Base-by-base conservation (phyloP, 2,797 vertebrate genomes). In the Enteromius argenteus region DNA sequence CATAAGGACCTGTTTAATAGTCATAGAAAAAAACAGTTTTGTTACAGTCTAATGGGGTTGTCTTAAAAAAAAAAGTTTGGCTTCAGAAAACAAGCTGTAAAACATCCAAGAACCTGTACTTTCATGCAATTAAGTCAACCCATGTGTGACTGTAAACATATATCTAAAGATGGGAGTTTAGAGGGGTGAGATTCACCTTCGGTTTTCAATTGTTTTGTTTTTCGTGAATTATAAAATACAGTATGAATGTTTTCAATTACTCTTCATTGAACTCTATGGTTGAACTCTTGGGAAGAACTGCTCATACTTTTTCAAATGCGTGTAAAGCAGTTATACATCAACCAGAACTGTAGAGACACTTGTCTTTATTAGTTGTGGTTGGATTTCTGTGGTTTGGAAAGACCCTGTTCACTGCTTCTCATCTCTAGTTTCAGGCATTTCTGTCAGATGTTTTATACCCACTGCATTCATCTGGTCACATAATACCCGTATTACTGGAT, bases 361-460 rank as follows among this genome's bases (percentile, higher is more conserved):
- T 88, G 88, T 85, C 86, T 91, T 91, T 90, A 89, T 56, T 77
- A 91, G 91, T 49, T 90, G 90, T 85, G 88, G 89, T 92, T 88
- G 85, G 81, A 85, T 89, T 89, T 84, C 85, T 89, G 85, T 89
- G 83, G 80, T 82, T 72, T 77, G 44, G 56, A 68, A 71, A 42
- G 68, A 75, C 75, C 85, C 85, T 80, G 35, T 88, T 62, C 81
- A 32, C 17, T 89, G 87, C 84, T 90, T 92, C 90, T 58, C 89
- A 78, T 91, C 89, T 85, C 79, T 11, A 35, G 53, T 86, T 90
- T 87, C 64, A 73, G 49, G 73, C 75, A 6, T 86, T 80, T 49
- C 30, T 83, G 58, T 56, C 64, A 85, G 85, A 73, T 44, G 69
- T 72, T 53, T 86, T n/a, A 23, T 81, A 77, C 15, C 5, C 83